These are phyloP conservation scores for Escarpia spicata DNA, from an alignment of 2,888 invertebrate genomes.

Conservation along the genomic window DNA sequence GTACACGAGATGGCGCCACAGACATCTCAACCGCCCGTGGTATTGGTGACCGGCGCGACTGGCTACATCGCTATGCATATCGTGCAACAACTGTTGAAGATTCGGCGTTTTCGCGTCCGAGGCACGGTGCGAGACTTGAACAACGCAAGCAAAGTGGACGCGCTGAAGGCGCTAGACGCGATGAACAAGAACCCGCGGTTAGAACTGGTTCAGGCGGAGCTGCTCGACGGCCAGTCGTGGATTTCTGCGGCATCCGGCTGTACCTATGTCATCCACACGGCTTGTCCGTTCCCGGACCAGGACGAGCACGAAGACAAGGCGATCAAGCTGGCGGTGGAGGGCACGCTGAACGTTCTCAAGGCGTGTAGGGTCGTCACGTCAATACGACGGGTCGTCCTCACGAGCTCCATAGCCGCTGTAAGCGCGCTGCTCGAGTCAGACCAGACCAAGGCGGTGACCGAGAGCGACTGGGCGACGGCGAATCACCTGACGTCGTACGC, in stretches of 20 bases:
- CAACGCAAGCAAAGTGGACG: conserved; percentile 59
- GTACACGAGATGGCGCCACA: background rate
- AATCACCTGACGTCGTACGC: conserved; percentile 54
- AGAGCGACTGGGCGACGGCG: conserved; percentile 42
- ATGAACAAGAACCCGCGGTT: conserved; percentile 63
- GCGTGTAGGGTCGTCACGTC: background rate
- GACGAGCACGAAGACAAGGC: background rate
- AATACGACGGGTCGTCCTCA: background rate
- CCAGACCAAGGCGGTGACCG: conserved; percentile 17
- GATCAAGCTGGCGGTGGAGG: background rate
- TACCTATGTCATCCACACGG: conserved; percentile 66
- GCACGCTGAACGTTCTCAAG: background rate
- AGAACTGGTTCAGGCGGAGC: conserved; percentile 65
- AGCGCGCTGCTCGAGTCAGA: background rate
- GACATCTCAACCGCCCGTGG: conserved; percentile 37
- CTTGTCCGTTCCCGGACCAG: conserved; percentile 47
- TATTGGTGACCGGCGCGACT: conserved; percentile 69
- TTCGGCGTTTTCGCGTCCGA: conserved; percentile 66
- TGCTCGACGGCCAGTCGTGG: conserved; percentile 49
- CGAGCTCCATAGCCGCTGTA: background rate
- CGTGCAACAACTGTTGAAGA: conserved; percentile 66
- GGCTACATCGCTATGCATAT: conserved; percentile 69
- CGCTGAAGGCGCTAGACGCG: conserved; percentile 58
- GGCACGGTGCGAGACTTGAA: conserved; percentile 66
- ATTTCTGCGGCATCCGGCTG: conserved; percentile 56